Conservation (phyloP, 2,888 invertebrate species). For the Conchocele bisecta region DNA sequence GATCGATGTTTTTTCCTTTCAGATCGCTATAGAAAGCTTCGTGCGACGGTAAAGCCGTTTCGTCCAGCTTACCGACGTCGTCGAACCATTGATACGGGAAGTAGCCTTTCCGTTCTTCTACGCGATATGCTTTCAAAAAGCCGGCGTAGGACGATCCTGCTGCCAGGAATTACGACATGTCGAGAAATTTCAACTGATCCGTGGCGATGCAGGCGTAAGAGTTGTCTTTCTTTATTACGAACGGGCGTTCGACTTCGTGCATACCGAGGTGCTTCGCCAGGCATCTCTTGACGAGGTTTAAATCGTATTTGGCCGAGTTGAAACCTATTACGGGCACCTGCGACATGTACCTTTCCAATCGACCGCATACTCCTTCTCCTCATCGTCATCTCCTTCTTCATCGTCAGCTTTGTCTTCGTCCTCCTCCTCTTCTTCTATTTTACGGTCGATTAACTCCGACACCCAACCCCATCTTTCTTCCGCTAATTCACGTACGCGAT, state of each 20-base stretch:
- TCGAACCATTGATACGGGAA: conserved; percentile 36
- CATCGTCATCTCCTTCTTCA: not conserved
- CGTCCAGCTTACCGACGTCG: conserved; percentile 15
- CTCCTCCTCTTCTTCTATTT: not conserved
- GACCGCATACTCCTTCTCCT: conserved; percentile 4
- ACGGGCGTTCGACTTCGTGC: conserved; percentile 9
- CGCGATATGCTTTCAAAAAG: conserved; percentile 52
- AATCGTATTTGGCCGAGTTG: conserved; percentile 54
- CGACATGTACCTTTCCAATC: conserved; percentile 18
- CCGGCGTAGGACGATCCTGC: conserved; percentile 46
- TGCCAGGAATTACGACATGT: conserved; percentile 47
- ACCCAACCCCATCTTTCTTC: conserved; percentile 43
- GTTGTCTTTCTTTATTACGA: conserved; percentile 43
- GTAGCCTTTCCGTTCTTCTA: conserved; percentile 45
- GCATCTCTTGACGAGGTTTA: conserved; percentile 40
- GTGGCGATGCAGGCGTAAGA: conserved; percentile 34
- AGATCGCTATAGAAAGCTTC: conserved; percentile 27
- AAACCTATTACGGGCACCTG: conserved; percentile 45
- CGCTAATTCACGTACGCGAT: conserved; percentile 10
- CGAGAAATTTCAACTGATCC: conserved; percentile 42
- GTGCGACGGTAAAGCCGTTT: conserved; percentile 1
- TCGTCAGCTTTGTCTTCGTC: not conserved
- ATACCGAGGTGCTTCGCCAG: conserved; percentile 32
- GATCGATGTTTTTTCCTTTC: conserved; percentile 16
- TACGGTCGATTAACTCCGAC: conserved; percentile 28